Evolutionary conservation across 2,888 invertebrate genomes (phyloP).

Genomic region (Chrysomela aeneicollis): DNA sequence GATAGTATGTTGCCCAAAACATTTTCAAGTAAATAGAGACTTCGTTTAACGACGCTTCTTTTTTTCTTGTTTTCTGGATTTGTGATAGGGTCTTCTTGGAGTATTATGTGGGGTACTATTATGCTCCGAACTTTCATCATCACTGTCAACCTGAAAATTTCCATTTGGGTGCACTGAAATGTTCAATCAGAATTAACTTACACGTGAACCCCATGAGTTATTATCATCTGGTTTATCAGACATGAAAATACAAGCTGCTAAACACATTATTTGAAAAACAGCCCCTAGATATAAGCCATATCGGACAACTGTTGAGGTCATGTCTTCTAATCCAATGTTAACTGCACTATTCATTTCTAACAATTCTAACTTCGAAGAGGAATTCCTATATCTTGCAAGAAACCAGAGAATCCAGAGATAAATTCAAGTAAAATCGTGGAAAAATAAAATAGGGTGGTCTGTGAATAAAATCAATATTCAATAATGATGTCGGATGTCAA

Average conservation of each 20-base stretch:
- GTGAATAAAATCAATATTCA: too few species aligned
- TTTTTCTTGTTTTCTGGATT: constrained; percentile 73
- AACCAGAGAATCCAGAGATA: too few species aligned
- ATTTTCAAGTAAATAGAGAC: too few species aligned
- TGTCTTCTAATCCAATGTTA: constrained; percentile 71
- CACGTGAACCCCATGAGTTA: constrained; percentile 61
- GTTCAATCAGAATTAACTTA: constrained; percentile 44
- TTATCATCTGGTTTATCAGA: constrained; percentile 69
- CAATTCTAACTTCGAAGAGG: too few species aligned
- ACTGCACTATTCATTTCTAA: constrained; percentile 59
- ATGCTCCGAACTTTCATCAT: constrained; percentile 77
- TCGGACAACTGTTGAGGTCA: constrained; percentile 76
- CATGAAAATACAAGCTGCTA: constrained; percentile 82
- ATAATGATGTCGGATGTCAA: too few species aligned
- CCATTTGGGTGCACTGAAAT: not conserved
- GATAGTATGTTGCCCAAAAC: too few species aligned
- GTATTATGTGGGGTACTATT: constrained; percentile 76
- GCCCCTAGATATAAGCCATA: constrained; percentile 87
- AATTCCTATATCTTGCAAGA: too few species aligned
- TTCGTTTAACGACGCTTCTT: constrained; percentile 73
- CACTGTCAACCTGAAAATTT: constrained; percentile 67
- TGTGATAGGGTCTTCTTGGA: constrained; percentile 70
- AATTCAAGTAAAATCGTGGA: too few species aligned
- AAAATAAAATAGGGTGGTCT: too few species aligned
- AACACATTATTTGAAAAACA: constrained; percentile 85